Evolutionary conservation across 53 echinoderm and acorn worm genomes (phyloP).

Genomic region (Echinarachnius parma): DNA sequence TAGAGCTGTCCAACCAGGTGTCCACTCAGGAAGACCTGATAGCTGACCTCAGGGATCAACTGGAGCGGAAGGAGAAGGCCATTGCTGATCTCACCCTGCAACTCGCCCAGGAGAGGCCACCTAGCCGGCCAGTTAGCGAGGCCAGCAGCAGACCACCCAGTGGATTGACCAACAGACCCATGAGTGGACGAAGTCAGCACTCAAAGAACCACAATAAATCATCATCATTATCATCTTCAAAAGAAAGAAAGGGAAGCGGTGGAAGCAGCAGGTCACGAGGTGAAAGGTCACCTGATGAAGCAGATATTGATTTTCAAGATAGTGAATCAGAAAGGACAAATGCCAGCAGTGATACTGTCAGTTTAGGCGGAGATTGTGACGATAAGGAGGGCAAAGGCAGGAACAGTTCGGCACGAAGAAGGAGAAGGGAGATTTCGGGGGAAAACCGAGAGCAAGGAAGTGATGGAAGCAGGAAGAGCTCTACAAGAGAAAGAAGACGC

Average conservation of each 20-base stretch:
- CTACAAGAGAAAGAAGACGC: conserved; percentile 27
- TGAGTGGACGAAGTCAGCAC: conserved; percentile 7
- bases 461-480: not conserved
- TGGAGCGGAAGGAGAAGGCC: conserved; percentile 43
- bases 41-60: conserved; percentile 51
- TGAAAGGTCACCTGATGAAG: not conserved
- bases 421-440: not conserved
- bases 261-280: not conserved
- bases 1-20: conserved; percentile 80
- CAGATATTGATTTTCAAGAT: no score
- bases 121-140: conserved; percentile 11
- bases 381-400: no score
- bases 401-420: not conserved
- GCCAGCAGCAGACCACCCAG: conserved; percentile 28
- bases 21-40: conserved; percentile 70
- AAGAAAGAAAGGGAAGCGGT: conserved; percentile 17
- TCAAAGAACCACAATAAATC: not conserved
- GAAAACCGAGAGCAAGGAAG: not conserved
- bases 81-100: conserved; percentile 6
- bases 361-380: not conserved
- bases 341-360: no score
- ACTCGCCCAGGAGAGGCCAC: conserved; percentile 3
- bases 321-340: no score
- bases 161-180: conserved; percentile 14
- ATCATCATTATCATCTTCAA: no score